Conservation (phyloP, 2,113 vertebrate species). For the Gavia stellata region DNA sequence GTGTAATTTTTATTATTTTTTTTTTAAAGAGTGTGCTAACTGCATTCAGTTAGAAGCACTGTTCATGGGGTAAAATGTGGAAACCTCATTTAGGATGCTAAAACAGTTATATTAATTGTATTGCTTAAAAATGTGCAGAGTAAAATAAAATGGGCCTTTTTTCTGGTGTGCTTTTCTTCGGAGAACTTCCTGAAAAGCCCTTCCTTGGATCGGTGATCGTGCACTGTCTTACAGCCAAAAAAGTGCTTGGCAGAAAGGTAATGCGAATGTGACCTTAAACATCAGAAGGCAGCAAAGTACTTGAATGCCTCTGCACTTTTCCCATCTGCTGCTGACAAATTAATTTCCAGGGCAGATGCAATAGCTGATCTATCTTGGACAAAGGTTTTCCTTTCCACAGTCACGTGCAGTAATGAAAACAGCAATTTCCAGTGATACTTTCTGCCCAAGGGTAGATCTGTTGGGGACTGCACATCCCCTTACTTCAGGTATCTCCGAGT, state of each 20-base stretch:
- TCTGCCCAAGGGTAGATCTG: not conserved
- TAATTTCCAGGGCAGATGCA: not conserved
- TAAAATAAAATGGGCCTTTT: not conserved
- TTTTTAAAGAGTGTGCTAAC: not conserved
- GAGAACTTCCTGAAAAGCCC: not conserved
- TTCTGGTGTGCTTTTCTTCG: not conserved
- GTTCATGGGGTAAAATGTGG: not conserved
- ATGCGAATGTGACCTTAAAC: not conserved
- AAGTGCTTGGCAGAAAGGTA: not conserved
- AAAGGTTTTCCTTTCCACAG: not conserved
- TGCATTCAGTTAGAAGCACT: not conserved
- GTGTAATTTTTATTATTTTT: not conserved
- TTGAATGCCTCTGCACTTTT: not conserved
- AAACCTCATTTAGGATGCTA: not conserved
- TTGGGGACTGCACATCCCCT: not conserved
- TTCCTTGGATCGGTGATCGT: not conserved
- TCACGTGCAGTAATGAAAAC: not conserved
- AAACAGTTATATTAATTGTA: not conserved
- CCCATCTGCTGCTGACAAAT: not conserved
- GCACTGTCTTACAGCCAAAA: not conserved
- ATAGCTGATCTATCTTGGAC: not conserved
- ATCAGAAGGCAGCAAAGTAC: not conserved
- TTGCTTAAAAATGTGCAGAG: not conserved
- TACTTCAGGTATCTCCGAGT: rapidly evolving
- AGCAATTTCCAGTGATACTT: not conserved